A percentile compares a stretch with the other conserved stretches of the same genome.
phyloP scores from a whole-genome alignment of 2,113 vertebrate genomes.

The Actinemys pallida region DNA sequence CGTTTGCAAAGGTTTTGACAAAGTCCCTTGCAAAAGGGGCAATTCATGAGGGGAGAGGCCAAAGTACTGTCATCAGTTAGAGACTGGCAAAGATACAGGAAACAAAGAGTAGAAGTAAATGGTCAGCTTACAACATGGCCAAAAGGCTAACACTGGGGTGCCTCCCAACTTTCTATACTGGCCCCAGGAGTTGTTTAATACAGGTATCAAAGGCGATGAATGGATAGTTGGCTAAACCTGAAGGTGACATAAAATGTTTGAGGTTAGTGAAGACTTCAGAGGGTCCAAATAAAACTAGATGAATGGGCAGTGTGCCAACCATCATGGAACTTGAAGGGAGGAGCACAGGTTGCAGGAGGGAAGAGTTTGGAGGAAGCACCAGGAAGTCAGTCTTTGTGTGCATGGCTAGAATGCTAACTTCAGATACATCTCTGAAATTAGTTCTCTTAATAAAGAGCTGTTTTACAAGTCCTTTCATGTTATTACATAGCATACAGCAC shows the following conservation, averaged over 20 bases:
- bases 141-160: not conserved
- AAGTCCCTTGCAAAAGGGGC: constrained; percentile 3
- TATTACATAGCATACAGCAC: too few species aligned
- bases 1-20: not conserved
- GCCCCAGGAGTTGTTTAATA: not conserved
- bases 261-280: accelerated
- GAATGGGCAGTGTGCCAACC: not conserved
- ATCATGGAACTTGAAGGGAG: not conserved
- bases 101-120: not conserved
- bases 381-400: too few species aligned
- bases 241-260: not conserved
- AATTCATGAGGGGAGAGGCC: not conserved
- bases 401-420: too few species aligned
- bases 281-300: not conserved
- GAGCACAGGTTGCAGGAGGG: too few species aligned
- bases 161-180: not conserved
- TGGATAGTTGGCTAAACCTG: not conserved
- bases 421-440: too few species aligned
- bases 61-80: not conserved
- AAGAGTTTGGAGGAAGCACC: too few species aligned
- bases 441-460: too few species aligned
- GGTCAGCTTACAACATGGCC: accelerated
- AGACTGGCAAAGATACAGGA: not conserved
- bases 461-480: too few species aligned
- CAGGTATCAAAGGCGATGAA: accelerated